A percentile compares a stretch with the other conserved stretches of the same genome.
phyloP scores from a whole-genome alignment of 2,113 vertebrate genomes.

The Gobius niger region DNA sequence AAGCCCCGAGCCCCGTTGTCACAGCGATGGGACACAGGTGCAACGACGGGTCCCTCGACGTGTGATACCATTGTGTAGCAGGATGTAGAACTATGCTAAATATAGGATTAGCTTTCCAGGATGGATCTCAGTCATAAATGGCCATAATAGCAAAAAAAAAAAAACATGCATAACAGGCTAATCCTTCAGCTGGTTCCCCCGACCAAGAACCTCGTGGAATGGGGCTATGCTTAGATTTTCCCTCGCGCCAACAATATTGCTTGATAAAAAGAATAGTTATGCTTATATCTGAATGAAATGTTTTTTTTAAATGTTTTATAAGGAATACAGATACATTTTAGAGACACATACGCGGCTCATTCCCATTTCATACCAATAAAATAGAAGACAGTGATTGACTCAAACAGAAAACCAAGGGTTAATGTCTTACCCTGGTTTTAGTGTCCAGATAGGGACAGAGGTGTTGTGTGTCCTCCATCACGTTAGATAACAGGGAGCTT shows the following conservation, averaged over 20 bases:
- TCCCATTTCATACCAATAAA: not conserved
- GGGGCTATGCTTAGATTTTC: too few species aligned
- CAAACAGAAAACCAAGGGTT: conserved; percentile 48
- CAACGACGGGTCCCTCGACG: conserved; percentile 34
- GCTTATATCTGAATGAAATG: too few species aligned
- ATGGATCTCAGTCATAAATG: not conserved
- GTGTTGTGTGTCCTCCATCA: conserved; percentile 57
- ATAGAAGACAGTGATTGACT: conserved; percentile 5
- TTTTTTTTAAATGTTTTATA: too few species aligned
- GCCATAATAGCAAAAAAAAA: not conserved
- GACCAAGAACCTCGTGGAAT: too few species aligned
- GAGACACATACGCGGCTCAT: not conserved
- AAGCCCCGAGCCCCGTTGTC: conserved; percentile 42
- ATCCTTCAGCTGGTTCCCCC: too few species aligned
- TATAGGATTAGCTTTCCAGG: conserved; percentile 16
- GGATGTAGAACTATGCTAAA: conserved; percentile 40
- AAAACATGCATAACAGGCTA: too few species aligned
- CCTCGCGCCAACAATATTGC: too few species aligned
- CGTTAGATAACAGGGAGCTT: conserved; percentile 74
- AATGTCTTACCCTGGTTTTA: conserved; percentile 45
- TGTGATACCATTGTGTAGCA: conserved; percentile 46
- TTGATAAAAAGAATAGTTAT: too few species aligned
- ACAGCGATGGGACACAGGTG: conserved; percentile 67
- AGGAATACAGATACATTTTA: not conserved
- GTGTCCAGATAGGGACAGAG: conserved; percentile 61